phyloP scores from a whole-genome alignment of 2,888 invertebrate genomes.

The Omphaloscelis lunosa region DNA sequence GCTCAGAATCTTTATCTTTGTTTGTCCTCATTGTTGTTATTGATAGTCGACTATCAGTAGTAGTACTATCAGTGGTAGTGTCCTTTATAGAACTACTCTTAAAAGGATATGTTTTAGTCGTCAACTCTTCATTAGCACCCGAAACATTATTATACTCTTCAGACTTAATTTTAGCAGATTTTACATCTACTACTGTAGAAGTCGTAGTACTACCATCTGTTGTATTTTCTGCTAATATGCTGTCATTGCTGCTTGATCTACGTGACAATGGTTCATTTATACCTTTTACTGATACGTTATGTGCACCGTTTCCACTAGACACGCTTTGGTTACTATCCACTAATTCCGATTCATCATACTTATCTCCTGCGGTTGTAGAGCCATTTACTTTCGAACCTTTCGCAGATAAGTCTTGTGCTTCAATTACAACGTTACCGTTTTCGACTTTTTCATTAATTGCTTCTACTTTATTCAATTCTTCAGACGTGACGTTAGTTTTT shows the following conservation, averaged over 20 bases:
- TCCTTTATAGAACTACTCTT: neutral
- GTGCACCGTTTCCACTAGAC: conserved; percentile 26
- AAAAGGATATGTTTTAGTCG: neutral
- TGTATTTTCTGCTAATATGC: neutral
- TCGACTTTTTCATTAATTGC: neutral
- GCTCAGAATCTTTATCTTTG: neutral
- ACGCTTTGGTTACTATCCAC: conserved; percentile 8
- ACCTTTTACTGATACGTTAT: conserved; percentile 59
- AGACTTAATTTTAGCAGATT: neutral
- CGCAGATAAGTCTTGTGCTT: neutral
- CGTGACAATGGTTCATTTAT: conserved; percentile 19
- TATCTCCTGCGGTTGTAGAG: neutral
- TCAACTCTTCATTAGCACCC: neutral
- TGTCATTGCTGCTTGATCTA: conserved; percentile 1
- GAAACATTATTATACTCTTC: neutral
- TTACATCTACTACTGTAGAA: neutral
- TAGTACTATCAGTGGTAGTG: neutral
- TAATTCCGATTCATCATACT: neutral
- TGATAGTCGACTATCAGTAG: neutral
- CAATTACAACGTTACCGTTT: neutral
- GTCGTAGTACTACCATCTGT: neutral
- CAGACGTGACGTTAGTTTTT: neutral
- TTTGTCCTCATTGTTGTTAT: neutral
- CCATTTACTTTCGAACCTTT: conserved; percentile 7
- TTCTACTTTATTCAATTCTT: neutral